Conservation (phyloP, 2,797 vertebrate species). For the Rhyacichthys aspro region DNA sequence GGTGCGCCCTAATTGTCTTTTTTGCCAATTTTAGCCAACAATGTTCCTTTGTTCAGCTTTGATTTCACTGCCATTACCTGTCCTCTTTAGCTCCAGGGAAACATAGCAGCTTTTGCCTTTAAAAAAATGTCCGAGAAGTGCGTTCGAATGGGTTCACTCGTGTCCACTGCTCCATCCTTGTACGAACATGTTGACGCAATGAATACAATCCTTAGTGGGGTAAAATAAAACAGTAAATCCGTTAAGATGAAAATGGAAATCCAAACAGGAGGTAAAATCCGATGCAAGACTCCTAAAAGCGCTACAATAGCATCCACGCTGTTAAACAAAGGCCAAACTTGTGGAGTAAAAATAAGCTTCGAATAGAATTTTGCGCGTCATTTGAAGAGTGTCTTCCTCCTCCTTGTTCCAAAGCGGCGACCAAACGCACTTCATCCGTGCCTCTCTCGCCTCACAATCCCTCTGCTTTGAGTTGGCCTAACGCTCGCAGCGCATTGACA, state of each 20-base stretch:
- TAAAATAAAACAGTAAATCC: slow-evolving; percentile 52
- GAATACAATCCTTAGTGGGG: slow-evolving; percentile 39
- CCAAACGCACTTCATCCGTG: slow-evolving; percentile 57
- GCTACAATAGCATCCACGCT: slow-evolving; percentile 39
- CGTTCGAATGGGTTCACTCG: slow-evolving; percentile 53
- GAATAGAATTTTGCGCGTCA: slow-evolving; percentile 46
- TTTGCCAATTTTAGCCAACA: slow-evolving; percentile 48
- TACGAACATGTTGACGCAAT: slow-evolving; percentile 61
- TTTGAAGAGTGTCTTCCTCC: slow-evolving; percentile 47
- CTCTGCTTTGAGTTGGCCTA: slow-evolving; percentile 73
- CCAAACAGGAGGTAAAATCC: slow-evolving; percentile 11
- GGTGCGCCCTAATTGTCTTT: slow-evolving; percentile 66
- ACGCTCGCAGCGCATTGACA: slow-evolving; percentile 77
- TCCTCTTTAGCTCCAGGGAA: neutral
- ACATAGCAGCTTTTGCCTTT: neutral
- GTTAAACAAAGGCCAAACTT: slow-evolving; percentile 58
- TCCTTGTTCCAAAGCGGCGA: neutral
- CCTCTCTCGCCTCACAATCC: slow-evolving; percentile 63
- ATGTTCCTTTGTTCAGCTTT: slow-evolving; percentile 70
- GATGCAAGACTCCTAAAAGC: slow-evolving; percentile 31
- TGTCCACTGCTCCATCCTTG: slow-evolving; percentile 75
- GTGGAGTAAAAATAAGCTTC: slow-evolving; percentile 18
- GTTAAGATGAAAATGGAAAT: slow-evolving; percentile 16
- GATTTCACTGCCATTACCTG: slow-evolving; percentile 75
- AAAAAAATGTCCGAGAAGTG: neutral